A percentile compares a stretch with the other conserved stretches of the same genome.
These are phyloP conservation scores for Hypomecis punctinalis DNA, from an alignment of 2,888 invertebrate genomes.

Conservation along the genomic window DNA sequence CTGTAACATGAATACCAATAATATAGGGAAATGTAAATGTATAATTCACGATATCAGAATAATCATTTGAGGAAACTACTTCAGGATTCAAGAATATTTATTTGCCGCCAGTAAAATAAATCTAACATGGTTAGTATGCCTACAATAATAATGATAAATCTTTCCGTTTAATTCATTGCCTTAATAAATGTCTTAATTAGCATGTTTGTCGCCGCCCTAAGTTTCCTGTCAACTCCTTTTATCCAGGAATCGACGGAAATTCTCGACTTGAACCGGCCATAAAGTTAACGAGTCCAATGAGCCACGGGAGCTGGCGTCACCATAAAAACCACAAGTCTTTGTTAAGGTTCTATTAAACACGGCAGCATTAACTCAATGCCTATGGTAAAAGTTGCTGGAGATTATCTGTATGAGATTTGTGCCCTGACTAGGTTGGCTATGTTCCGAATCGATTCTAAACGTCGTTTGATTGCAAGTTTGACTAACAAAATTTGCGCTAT, in stretches of 20 bases:
- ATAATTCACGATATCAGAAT: background rate
- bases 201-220: conserved; percentile 11
- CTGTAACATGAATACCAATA: background rate
- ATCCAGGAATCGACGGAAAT: conserved; percentile 24
- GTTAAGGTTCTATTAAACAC: conserved; percentile 64
- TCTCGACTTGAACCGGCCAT: conserved; percentile 21
- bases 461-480: conserved; percentile 13
- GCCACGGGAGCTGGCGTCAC: conserved; percentile 48
- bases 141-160: conserved; percentile 15
- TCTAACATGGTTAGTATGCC: conserved; percentile 6
- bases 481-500: conserved; percentile 50
- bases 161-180: conserved; percentile 2
- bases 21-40: background rate
- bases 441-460: conserved; percentile 25
- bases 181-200: conserved; percentile 15
- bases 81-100: background rate
- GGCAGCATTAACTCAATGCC: conserved; percentile 63
- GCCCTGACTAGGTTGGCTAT: conserved; percentile 75
- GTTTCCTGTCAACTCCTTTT: conserved; percentile 13
- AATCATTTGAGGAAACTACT: background rate
- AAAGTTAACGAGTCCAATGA: conserved; percentile 38
- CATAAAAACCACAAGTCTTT: conserved; percentile 62
- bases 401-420: conserved; percentile 80
- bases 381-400: conserved; percentile 75
- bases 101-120: background rate